These are phyloP conservation scores for Tetrax tetrax DNA, from an alignment of 2,113 vertebrate species.

Conservation along the genomic window DNA sequence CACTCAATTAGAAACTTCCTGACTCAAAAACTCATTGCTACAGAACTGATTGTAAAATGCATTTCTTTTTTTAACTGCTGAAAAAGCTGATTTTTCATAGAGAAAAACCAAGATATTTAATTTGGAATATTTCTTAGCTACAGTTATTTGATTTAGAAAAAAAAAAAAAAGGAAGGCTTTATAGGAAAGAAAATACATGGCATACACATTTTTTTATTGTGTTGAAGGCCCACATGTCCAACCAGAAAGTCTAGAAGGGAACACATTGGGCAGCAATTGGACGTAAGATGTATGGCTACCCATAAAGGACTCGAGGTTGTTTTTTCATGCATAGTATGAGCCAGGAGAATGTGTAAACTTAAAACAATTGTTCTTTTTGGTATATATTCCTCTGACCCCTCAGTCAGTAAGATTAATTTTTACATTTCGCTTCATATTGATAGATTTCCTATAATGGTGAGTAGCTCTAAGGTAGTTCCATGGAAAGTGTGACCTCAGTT, in stretches of 20 bases:
- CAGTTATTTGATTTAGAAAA: background rate
- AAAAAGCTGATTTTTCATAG: background rate
- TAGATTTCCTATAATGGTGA: background rate
- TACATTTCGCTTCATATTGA: background rate
- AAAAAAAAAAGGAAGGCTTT: background rate
- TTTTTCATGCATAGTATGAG: background rate
- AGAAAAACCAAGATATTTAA: background rate
- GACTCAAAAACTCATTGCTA: background rate
- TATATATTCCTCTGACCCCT: background rate
- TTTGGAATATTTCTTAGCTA: background rate
- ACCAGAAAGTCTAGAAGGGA: background rate
- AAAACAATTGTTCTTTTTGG: background rate
- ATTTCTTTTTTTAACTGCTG: background rate
- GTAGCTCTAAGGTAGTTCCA: background rate
- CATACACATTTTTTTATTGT: background rate
- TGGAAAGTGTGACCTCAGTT: background rate
- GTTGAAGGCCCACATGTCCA: background rate
- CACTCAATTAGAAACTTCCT: background rate
- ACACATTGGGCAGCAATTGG: rapidly evolving
- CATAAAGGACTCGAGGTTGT: background rate
- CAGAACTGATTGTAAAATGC: background rate
- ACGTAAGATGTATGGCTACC: background rate
- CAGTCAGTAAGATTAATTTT: background rate
- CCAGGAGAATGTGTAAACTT: background rate
- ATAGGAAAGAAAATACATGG: background rate